Base-by-base conservation (phyloP, 2,888 invertebrate genomes). In the Oscheius sp. region DNA sequence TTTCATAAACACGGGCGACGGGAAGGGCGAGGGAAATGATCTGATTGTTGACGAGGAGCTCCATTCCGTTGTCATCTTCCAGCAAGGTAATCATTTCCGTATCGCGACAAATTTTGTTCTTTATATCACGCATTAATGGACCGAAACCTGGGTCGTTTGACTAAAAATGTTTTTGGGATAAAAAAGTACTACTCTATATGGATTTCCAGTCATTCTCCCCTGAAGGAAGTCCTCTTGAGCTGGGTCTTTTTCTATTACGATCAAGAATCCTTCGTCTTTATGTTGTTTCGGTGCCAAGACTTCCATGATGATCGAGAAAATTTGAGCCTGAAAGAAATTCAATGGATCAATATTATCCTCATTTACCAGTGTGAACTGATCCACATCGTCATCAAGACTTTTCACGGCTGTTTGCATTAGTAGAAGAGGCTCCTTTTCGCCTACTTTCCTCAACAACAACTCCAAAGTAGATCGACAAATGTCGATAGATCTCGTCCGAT, bases 51-150 rank as follows among this genome's bases (percentile, higher is more conserved):
- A 98, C 96, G 32, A 98, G 90, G 76, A 97, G 89, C 87, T 96
- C 96, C 95, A 97, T 97, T 64, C 96, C 96, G 85, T 94, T 96
- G 87, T 97, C 98, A 87, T 98, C 97, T 86, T 98, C 97, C 0
- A 97, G 88, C 28, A 98, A 88, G 0, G 97, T 96, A n/a, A 98
- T 94, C 70, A 98, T 89, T 87, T 98, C 97, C 87, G 97, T 97
- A 88, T 98, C 97, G 80, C 82, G 70, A 49, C 79, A 79, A 33
- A 79, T 79, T 88, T 97, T 97, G 88, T 98, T 97, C 88, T 98
- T 98, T 9, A 98, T 94, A 87, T 98, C 95, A 41, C 97, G 90
- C 97, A 98, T 97, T 12, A 96, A 88, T 0, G 97, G 97, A 0
- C 97, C 97, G 81, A 98, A 90, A 6, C 95, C 96, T 0, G 93